Percentiles rank a stretch among this genome's conserved stretches.
Conservation (phyloP, 2,797 vertebrate species). For the Myripristis jacobus region DNA sequence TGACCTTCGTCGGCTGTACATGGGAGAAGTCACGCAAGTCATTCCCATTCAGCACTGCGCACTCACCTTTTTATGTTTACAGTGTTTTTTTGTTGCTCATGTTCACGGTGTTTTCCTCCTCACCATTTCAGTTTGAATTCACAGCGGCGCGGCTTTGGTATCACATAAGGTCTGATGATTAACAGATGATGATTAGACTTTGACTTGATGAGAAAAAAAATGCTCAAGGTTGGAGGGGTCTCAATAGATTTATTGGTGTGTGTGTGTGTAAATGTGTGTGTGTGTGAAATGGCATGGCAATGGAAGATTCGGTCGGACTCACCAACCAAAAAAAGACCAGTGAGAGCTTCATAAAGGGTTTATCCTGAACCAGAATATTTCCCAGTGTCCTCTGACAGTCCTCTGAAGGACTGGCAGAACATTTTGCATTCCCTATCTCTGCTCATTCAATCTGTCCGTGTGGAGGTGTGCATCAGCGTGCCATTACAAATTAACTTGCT, state of each 20-base stretch:
- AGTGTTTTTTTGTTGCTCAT: not conserved
- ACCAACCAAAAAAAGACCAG: not conserved
- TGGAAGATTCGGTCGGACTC: conserved; percentile 13
- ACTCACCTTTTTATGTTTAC: not conserved
- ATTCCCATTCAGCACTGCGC: not conserved
- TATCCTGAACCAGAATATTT: conserved; percentile 14
- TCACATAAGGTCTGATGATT: not conserved
- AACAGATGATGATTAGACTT: not conserved
- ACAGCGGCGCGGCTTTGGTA: not conserved
- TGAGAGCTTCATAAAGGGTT: conserved; percentile 25
- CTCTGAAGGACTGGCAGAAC: not conserved
- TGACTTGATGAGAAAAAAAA: not conserved
- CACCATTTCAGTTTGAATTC: not conserved
- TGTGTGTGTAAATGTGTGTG: not conserved
- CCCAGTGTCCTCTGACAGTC: not conserved
- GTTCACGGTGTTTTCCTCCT: not conserved
- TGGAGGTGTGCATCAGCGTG: not conserved
- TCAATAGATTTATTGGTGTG: not conserved
- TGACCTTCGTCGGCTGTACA: no score
- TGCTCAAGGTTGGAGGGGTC: not conserved
- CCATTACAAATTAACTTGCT: no score
- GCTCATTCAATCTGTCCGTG: not conserved
- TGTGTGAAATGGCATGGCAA: not conserved
- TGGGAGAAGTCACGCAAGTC: no score
- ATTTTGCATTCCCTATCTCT: not conserved